phyloP scores from a whole-genome alignment of 2,888 invertebrate species.

The Caenorhabditis sp. region DNA sequence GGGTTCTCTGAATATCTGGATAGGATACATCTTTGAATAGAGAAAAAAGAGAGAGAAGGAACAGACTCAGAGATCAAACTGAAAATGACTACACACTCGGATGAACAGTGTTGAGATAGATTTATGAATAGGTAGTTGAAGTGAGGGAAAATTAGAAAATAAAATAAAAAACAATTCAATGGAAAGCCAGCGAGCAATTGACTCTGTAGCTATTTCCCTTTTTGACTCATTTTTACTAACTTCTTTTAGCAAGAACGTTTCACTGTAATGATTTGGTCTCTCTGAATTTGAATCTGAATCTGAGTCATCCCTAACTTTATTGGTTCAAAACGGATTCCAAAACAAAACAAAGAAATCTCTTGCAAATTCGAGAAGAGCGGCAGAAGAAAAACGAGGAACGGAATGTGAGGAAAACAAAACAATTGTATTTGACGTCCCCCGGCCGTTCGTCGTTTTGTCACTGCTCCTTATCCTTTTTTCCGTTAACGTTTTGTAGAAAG shows the following conservation, averaged over 20 bases:
- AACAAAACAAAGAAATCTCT: neutral
- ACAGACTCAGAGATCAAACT: neutral
- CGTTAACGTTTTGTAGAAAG: neutral
- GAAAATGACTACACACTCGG: too few relatives aligned
- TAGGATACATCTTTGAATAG: slow-evolving; percentile 8
- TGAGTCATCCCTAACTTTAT: slow-evolving; percentile 20
- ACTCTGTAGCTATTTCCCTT: too few relatives aligned
- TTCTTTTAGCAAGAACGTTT: too few relatives aligned
- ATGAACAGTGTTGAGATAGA: too few relatives aligned
- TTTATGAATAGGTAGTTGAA: neutral
- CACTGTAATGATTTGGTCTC: neutral
- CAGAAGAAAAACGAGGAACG: neutral
- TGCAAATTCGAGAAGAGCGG: neutral
- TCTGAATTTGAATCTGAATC: too few relatives aligned
- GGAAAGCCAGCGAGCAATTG: neutral
- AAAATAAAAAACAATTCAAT: neutral
- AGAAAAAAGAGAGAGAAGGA: neutral
- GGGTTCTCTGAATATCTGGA: too few relatives aligned
- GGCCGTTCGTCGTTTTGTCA: neutral
- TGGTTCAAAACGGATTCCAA: slow-evolving; percentile 44
- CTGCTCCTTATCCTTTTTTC: neutral
- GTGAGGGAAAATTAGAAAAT: neutral
- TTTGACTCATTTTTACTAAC: too few relatives aligned
- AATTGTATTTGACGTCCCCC: slow-evolving; percentile 12
- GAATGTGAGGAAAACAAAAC: slow-evolving; percentile 7